phyloP scores from a whole-genome alignment of 2,113 vertebrate genomes.

The Heterocephalus glaber region DNA sequence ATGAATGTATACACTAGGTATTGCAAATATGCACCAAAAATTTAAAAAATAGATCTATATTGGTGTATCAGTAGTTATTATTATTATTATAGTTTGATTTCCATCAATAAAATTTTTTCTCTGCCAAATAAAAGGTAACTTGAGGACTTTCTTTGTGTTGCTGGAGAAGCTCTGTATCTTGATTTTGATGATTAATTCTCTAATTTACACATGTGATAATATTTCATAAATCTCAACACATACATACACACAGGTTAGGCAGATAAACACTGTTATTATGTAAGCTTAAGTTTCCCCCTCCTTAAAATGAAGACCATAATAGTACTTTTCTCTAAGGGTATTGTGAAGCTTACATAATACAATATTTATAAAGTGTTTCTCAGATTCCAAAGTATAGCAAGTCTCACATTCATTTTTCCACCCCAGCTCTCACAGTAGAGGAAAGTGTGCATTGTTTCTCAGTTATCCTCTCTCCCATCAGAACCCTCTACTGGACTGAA shows the following conservation, averaged over 20 bases:
- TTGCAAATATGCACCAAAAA: neutral
- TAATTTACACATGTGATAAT: neutral
- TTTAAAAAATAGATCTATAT: neutral
- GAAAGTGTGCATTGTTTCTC: neutral
- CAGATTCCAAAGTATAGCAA: neutral
- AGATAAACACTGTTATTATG: neutral
- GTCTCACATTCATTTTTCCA: neutral
- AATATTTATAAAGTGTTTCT: neutral
- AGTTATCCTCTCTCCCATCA: neutral
- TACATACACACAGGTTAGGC: neutral
- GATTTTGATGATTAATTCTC: neutral
- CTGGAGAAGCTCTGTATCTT: neutral
- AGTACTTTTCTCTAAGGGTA: neutral
- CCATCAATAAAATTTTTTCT: neutral
- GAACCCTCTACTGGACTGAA: neutral
- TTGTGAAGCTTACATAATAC: neutral
- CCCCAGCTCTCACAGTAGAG: neutral
- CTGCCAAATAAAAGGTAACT: neutral
- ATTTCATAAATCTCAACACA: neutral
- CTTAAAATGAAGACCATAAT: neutral
- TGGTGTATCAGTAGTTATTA: neutral
- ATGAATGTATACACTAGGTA: neutral
- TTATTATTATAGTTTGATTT: neutral
- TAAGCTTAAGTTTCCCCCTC: neutral
- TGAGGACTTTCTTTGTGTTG: neutral